Conservation (phyloP, 1,140 invertebrate species). For the Belonocnema kinseyi region DNA sequence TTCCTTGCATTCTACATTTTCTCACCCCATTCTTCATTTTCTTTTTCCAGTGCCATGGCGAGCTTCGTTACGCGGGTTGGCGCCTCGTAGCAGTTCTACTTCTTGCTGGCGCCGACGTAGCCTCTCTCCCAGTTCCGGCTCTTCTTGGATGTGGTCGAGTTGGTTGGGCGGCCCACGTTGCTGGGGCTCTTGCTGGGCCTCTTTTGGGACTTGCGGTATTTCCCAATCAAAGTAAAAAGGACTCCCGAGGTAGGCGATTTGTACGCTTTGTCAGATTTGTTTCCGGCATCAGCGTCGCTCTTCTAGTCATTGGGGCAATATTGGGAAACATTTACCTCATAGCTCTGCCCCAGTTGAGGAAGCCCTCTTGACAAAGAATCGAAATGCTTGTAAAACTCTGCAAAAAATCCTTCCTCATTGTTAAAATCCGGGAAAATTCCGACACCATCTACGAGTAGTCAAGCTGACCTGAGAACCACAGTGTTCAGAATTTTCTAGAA, state of each 20-base stretch:
- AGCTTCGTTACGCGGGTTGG: constrained; percentile 78
- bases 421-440: constrained; percentile 69
- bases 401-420: constrained; percentile 69
- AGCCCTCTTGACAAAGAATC: constrained; percentile 71
- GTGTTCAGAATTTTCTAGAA: neutral
- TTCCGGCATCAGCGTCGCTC: constrained; percentile 66
- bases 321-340: constrained; percentile 71
- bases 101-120: constrained; percentile 78
- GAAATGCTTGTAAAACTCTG: constrained; percentile 71
- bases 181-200: constrained; percentile 87
- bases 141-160: constrained; percentile 74
- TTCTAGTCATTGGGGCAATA: constrained; percentile 69
- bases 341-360: constrained; percentile 66
- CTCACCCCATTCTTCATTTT: neutral
- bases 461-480: neutral
- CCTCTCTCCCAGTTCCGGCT: constrained; percentile 70
- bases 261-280: constrained; percentile 68
- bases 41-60: constrained; percentile 77
- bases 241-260: constrained; percentile 66
- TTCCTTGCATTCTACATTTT: neutral
- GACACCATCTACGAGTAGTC: constrained; percentile 69
- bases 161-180: constrained; percentile 88
- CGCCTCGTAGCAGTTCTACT: constrained; percentile 78
- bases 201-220: constrained; percentile 88
- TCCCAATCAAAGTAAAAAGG: constrained; percentile 73